These are phyloP conservation scores for Drosophila dunni DNA, from an alignment of 1,140 invertebrate species.

Conservation along the genomic window DNA sequence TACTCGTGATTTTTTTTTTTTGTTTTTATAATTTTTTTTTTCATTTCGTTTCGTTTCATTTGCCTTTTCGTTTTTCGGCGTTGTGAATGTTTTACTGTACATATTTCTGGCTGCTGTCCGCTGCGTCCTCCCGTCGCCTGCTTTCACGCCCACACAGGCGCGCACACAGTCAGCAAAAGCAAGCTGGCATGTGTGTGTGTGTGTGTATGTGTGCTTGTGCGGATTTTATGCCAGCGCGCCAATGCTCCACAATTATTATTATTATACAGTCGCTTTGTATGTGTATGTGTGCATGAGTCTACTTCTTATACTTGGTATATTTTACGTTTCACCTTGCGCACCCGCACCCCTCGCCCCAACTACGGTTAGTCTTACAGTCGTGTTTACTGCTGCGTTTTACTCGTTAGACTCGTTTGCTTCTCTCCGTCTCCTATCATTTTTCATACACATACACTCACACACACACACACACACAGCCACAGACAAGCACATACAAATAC, in stretches of 20 bases:
- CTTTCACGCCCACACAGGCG: slow-evolving; percentile 46
- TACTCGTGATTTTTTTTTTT: slow-evolving; percentile 69
- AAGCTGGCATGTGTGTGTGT: slow-evolving; percentile 47
- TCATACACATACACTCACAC: slow-evolving; percentile 56
- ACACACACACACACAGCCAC: slow-evolving; percentile 30
- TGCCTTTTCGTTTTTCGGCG: slow-evolving; percentile 44
- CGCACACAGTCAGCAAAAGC: slow-evolving; percentile 47
- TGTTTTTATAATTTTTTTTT: too few species aligned
- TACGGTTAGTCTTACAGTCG: background rate
- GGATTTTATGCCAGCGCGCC: slow-evolving; percentile 43
- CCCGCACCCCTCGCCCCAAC: slow-evolving; percentile 7
- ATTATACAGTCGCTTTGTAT: slow-evolving; percentile 54
- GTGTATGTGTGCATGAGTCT: slow-evolving; percentile 24
- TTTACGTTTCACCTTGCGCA: slow-evolving; percentile 77
- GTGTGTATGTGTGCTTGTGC: slow-evolving; percentile 28
- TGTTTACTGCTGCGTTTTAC: slow-evolving; percentile 69
- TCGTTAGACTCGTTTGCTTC: slow-evolving; percentile 72
- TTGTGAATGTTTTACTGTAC: slow-evolving; percentile 54
- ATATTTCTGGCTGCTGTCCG: slow-evolving; percentile 48
- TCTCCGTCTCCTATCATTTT: slow-evolving; percentile 70
- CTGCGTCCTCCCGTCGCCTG: background rate
- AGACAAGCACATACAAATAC: slow-evolving; percentile 26
- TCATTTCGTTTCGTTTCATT: slow-evolving; percentile 53
- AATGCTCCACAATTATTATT: slow-evolving; percentile 79
- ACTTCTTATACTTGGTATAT: slow-evolving; percentile 46